phyloP scores from a whole-genome alignment of 1,140 invertebrate species.

The Drosophila oshimai region DNA sequence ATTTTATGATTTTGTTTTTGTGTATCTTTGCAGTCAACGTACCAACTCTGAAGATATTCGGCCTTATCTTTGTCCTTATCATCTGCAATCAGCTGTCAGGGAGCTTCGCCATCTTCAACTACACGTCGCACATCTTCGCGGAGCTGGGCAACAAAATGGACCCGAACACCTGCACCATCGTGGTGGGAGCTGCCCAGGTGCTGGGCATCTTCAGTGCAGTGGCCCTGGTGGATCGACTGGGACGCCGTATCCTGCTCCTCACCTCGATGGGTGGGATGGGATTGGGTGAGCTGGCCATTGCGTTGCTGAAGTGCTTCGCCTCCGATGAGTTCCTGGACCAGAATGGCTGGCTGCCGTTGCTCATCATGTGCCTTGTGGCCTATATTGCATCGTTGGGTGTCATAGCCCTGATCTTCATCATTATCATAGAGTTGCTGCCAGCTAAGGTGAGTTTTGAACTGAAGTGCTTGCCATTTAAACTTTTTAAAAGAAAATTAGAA shows the following conservation, averaged over 20 bases:
- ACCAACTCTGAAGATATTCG: conserved; percentile 55
- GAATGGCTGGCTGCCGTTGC: conserved; percentile 54
- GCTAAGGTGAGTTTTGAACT: conserved; percentile 45
- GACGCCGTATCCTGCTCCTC: conserved; percentile 51
- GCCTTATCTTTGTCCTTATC: conserved; percentile 57
- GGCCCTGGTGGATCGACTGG: conserved; percentile 54
- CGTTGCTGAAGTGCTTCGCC: conserved; percentile 26
- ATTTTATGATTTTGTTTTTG: not conserved
- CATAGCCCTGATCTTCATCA: conserved; percentile 56
- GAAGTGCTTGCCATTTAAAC: not conserved
- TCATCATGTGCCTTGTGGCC: conserved; percentile 53
- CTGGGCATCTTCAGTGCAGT: conserved; percentile 53
- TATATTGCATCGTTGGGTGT: conserved; percentile 51
- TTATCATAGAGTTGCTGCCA: conserved; percentile 60
- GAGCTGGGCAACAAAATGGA: conserved; percentile 85
- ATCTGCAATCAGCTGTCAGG: conserved; percentile 76
- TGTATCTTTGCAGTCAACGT: conserved; percentile 36
- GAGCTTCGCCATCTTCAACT: conserved; percentile 84
- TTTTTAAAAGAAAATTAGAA: no score
- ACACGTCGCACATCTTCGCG: conserved; percentile 86
- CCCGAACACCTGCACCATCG: conserved; percentile 87
- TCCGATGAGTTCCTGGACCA: conserved; percentile 35
- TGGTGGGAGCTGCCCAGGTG: conserved; percentile 85
- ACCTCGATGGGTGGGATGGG: conserved; percentile 64
- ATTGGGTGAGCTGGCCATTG: conserved; percentile 42